Evolutionary conservation across 2,797 vertebrate species (phyloP), one percentile per base, ranked within the genome.

Genomic region (Hozukius guyotensis): DNA sequence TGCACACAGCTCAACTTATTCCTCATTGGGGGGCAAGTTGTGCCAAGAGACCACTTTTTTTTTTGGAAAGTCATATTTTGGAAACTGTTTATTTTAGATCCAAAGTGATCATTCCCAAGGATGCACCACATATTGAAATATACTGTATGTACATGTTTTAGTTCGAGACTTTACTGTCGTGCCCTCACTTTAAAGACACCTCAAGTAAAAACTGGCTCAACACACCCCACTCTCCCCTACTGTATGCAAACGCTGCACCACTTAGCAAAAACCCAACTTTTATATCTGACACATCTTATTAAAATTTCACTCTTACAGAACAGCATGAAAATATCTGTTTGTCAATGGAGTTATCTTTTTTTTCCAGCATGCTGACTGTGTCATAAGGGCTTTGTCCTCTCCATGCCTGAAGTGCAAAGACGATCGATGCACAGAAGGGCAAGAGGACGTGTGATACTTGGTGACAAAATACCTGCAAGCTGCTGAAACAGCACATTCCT

Each of bases 401-500:
- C 66, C 57, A 49, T 46, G 85, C 73, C 77, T 72, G 71, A 87
- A 88, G 87, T 84, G 73, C 89, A 73, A 75, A 80, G 81, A 46
- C 72, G 91, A 94, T 94, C 91, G 20, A 94, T 95, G 85, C 66
- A 46, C 46, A 82, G 88, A 93, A 92, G 91, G 91, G 87, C 88
- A 85, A 80, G 77, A 79, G 94, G 90, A 91, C 76, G 20, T 79
- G 82, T 74, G 90, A 66, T 85, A 88, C 90, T 88, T 92, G 89
- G 93, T 94, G 89, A 93, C 91, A 93, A 91, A 94, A 94, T 86
- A 86, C 90, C 90, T 70, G 72, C 84, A 89, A 87, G 65, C 66
- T 88, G 92, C 94, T 95, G 94, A 95, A 83, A 83, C 91, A 89
- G 93, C 94, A 92, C 81, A 92, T 91, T 93, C 78, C 79, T 77